phyloP scores from a whole-genome alignment of 2,888 invertebrate species.

The Augochlorella aurata region DNA sequence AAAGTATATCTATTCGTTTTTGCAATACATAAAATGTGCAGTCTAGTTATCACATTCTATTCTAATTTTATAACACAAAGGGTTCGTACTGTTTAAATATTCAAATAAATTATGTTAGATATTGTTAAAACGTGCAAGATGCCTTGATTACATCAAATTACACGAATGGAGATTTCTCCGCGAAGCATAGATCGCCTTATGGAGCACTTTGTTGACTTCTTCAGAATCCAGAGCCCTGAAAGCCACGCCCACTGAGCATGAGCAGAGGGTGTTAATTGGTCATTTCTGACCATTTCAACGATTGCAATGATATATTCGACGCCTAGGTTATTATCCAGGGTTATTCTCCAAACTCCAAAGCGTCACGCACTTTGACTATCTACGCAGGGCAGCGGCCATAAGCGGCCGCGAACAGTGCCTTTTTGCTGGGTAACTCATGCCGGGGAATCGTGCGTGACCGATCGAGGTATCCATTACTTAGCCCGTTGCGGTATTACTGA shows the following conservation, averaged over 20 bases:
- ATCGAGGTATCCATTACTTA: conserved; percentile 40
- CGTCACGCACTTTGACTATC: neutral
- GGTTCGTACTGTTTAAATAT: too few relatives aligned
- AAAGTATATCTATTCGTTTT: too few relatives aligned
- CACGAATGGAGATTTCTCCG: too few relatives aligned
- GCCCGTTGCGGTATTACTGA: conserved; percentile 26
- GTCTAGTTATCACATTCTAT: too few relatives aligned
- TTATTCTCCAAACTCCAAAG: neutral
- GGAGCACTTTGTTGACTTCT: too few relatives aligned
- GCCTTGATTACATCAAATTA: too few relatives aligned
- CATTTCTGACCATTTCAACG: neutral
- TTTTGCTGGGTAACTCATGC: conserved; percentile 28
- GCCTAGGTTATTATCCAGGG: neutral
- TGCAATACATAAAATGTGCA: too few relatives aligned
- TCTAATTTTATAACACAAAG: too few relatives aligned
- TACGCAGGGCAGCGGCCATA: neutral
- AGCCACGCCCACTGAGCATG: neutral
- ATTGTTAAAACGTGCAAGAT: too few relatives aligned
- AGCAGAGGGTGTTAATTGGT: neutral
- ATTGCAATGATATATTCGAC: neutral
- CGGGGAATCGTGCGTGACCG: conserved; percentile 31
- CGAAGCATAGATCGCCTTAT: too few relatives aligned
- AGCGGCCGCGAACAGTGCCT: conserved; percentile 14
- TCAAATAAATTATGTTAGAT: too few relatives aligned
- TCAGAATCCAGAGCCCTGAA: neutral